phyloP scores from a whole-genome alignment of 2,888 invertebrate species.

The Sminthurides aquaticus region DNA sequence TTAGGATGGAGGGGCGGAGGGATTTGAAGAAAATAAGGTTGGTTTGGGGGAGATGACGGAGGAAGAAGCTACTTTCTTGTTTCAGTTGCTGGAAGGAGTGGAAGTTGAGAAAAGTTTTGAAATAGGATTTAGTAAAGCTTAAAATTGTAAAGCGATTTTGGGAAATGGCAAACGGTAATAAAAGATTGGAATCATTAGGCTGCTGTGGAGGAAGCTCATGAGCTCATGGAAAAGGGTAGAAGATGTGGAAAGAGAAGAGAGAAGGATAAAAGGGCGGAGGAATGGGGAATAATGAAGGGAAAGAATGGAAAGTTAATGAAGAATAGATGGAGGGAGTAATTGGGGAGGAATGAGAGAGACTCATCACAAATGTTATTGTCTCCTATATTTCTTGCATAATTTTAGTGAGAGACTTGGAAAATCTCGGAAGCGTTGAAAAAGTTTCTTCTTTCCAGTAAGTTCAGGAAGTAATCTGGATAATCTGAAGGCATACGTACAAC shows the following conservation, averaged over 20 bases:
- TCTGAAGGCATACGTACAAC: too few relatives aligned
- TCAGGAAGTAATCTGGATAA: too few relatives aligned
- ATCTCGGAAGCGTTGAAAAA: too few relatives aligned
- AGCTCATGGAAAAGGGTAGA: not conserved
- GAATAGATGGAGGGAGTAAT: conserved; percentile 6
- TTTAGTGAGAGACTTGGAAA: not conserved
- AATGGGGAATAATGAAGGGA: conserved; percentile 1
- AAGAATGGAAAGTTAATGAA: conserved; percentile 9
- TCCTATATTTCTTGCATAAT: conserved; percentile 10
- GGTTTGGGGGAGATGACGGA: too few relatives aligned
- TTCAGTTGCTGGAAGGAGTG: too few relatives aligned
- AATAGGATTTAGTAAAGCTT: not conserved
- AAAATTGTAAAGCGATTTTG: not conserved
- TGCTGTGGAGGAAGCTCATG: not conserved
- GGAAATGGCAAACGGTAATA: not conserved
- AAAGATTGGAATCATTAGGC: not conserved
- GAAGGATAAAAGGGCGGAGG: not conserved
- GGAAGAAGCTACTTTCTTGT: too few relatives aligned
- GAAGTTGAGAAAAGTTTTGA: not conserved
- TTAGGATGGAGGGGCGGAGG: too few relatives aligned
- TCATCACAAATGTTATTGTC: conserved; percentile 5
- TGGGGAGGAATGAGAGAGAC: not conserved
- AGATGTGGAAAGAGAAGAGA: not conserved
- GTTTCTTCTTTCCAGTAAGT: too few relatives aligned
- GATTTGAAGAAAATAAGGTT: too few relatives aligned